Percentiles rank a stretch among this genome's conserved stretches.
These are phyloP conservation scores for Aethina tumida DNA, from an alignment of 1,140 invertebrate species.

Conservation along the genomic window DNA sequence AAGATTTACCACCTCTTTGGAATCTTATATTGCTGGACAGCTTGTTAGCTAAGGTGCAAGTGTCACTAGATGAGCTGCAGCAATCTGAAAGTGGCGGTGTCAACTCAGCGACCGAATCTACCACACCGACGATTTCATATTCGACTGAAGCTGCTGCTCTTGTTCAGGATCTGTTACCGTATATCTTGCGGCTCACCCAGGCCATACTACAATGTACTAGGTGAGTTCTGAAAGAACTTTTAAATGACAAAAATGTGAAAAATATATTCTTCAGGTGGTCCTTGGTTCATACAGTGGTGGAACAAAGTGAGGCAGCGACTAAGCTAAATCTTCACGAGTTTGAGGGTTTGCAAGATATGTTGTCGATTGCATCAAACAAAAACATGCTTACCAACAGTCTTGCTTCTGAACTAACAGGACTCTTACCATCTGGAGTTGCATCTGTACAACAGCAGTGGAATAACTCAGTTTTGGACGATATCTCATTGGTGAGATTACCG, in stretches of 20 bases:
- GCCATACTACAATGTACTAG: slow-evolving; percentile 42
- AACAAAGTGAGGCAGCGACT: slow-evolving; percentile 38
- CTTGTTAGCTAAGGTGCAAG: slow-evolving; percentile 59
- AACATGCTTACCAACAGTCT: slow-evolving; percentile 39
- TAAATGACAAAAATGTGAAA: too few relatives aligned
- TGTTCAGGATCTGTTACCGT: slow-evolving; percentile 50
- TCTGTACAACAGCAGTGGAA: slow-evolving; percentile 58
- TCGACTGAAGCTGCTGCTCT: too few relatives aligned
- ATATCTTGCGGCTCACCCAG: slow-evolving; percentile 49
- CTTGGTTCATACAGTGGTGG: slow-evolving; percentile 35
- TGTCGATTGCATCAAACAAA: slow-evolving; percentile 48
- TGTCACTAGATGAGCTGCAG: slow-evolving; percentile 42
- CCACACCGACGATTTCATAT: slow-evolving; percentile 22
- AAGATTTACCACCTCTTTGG: slow-evolving; percentile 51
- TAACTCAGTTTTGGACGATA: slow-evolving; percentile 34
- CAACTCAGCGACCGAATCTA: slow-evolving; percentile 16
- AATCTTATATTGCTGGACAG: slow-evolving; percentile 56
- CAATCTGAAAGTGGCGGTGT: too few relatives aligned
- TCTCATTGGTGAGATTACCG: slow-evolving; percentile 28
- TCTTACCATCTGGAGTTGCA: slow-evolving; percentile 47
- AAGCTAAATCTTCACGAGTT: slow-evolving; percentile 33
- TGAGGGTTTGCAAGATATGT: slow-evolving; percentile 43
- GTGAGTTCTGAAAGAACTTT: too few relatives aligned
- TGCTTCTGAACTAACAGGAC: slow-evolving; percentile 43
- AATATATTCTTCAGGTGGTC: too few relatives aligned